Base-by-base conservation (phyloP, 2,888 invertebrate species). In the Cancer borealis region DNA sequence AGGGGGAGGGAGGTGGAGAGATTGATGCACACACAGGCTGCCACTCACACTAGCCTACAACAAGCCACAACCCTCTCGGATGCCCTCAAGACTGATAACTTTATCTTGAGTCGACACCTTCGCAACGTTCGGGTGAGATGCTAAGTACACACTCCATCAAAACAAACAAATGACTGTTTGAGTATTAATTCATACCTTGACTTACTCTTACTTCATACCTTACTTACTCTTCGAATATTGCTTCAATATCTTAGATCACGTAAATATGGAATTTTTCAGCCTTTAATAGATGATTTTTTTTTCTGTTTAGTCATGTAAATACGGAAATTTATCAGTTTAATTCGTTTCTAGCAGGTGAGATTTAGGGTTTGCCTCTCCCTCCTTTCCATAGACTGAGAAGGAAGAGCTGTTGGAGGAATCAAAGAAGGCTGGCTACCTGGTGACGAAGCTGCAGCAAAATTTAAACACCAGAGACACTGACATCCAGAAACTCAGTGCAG, bases 41-140 rank as follows among this genome's bases (percentile, higher is more conserved):
- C 91, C 87, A 94, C 94, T 0, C 60, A 88, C 39, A 89, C 94
- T 1, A 92, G 92, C 79, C 91, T 94, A 0, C 92, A 94, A 47
- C 94, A 94, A 47, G 60, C 91, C 60, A 92, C 39, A 91, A 87
- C 94, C 21, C 90, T 94, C 8, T 46, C 88, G 0, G 92, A 94
- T 21, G 94, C 92, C 14, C 94, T 94, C 87, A 94, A 94, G 60
- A 94, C 94, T 12, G 94, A 94, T 46, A 94, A 94, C 66, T 92
- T 92, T 47, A 94, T 91, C 87, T 60, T 94, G 60, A 84, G 79
- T 66, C 92, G 94, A 46, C 94, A 94, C 47, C 92, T 94, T 46
- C 91, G 94, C 49, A 94, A 94, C n/a, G 73, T 92, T 17, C 54
- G 91, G 88, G 94, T 94, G 73, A 73, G 73, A n/a, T 73, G 26